Base-by-base conservation (phyloP, 2,113 vertebrate genomes). In the Phaethornis superciliosus region DNA sequence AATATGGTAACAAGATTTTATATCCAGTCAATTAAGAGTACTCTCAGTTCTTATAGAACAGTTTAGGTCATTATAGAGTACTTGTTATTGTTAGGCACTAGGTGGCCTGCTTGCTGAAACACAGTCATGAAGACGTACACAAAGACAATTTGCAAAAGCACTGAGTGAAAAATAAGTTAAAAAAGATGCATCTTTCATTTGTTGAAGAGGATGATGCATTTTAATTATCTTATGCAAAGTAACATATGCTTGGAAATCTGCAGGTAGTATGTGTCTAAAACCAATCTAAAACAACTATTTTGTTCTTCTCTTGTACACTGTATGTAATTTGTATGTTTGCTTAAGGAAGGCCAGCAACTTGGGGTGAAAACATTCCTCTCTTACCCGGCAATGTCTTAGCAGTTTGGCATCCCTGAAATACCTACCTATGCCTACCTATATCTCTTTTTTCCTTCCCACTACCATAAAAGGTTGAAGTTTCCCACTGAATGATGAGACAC, bases 41-140 rank as follows among this genome's bases (percentile, higher is more conserved):
- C 10, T 56, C 27, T 20, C 80, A 21, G 28, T 71, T 60, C 37
- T n/a, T 33, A 54, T 40, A 69, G 58, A 93, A 7, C 63, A 16
- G 56, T n/a, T 35, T 37, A 88, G 75, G 90, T 85, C 44, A 3
- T 67, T 74, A 18, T 42, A 37, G 59, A 94, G 91, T 91, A 94
- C 76, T 96, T 96, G 94, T 92, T 91, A 51, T 60, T 67, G 81
- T 77, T 64, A 95, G 95, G 89, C 95, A 96, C 96, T 96, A 96
- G 95, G 82, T 96, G 96, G 94, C 96, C 96, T 95, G 93, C 96
- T 96, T 95, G 94, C 89, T 94, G 95, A 96, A 85, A 95, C 60
- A 89, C 82, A 78, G 19, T 85, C 4, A 49, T 32, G 69, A 46
- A 81, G 52, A 23, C 44, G 82, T 74, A 46, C 56, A 81, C 60